Conservation (phyloP, 2,888 invertebrate genomes). For the Drosophila paranaensis region DNA sequence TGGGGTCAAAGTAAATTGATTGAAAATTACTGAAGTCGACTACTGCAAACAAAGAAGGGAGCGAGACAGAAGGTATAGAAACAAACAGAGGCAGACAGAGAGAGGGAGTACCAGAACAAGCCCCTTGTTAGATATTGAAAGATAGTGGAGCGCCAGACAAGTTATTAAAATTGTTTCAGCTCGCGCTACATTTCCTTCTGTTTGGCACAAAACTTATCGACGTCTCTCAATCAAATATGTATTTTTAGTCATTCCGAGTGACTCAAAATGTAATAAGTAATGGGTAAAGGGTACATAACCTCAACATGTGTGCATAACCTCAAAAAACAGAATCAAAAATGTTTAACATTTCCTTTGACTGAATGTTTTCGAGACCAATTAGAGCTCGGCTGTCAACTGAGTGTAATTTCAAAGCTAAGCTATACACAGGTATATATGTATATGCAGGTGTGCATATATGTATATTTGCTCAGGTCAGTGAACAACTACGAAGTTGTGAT, state of each 20-base stretch:
- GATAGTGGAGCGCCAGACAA: slow-evolving; percentile 19
- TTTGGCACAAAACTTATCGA: not conserved
- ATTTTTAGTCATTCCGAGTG: slow-evolving; percentile 5
- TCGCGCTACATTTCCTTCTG: not conserved
- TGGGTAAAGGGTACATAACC: slow-evolving; percentile 11
- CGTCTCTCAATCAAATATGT: slow-evolving; percentile 8
- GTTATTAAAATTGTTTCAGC: not conserved
- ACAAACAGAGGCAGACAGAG: not conserved
- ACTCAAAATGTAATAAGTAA: slow-evolving; percentile 10
- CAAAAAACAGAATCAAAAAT: not conserved
- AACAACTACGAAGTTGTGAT: slow-evolving; percentile 39
- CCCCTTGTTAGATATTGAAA: not conserved
- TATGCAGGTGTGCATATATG: slow-evolving; percentile 16
- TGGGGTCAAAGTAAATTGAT: slow-evolving; percentile 28
- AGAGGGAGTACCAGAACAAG: not conserved
- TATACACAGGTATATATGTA: slow-evolving; percentile 7
- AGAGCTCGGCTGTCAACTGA: slow-evolving; percentile 67
- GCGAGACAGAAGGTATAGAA: not conserved
- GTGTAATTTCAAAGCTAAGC: slow-evolving; percentile 9
- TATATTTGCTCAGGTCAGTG: slow-evolving; percentile 16
- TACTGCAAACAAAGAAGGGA: not conserved
- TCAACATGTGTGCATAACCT: not conserved
- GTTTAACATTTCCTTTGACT: slow-evolving; percentile 25
- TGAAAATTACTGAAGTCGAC: slow-evolving; percentile 17
- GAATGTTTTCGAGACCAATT: slow-evolving; percentile 62